These are phyloP conservation scores for Agrochola litura DNA, from an alignment of 2,888 invertebrate species.

Conservation along the genomic window DNA sequence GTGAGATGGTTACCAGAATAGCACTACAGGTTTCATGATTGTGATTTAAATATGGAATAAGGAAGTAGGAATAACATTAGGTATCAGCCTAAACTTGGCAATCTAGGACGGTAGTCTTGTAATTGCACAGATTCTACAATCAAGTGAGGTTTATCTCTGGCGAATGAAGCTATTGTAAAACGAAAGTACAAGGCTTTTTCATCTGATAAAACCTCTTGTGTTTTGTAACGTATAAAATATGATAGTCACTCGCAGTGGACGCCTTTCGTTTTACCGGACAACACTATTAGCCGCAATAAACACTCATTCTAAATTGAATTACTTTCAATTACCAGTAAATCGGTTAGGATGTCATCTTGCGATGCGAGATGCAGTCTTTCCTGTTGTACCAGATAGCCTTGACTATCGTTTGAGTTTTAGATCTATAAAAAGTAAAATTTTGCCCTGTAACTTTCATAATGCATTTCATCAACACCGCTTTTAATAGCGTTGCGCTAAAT, in stretches of 20 bases:
- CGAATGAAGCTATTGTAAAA: constrained; percentile 28
- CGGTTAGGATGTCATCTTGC: constrained; percentile 78
- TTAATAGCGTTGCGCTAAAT: constrained; percentile 70
- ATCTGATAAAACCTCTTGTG: constrained; percentile 22
- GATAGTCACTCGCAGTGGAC: constrained; percentile 49
- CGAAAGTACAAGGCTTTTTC: constrained; percentile 37
- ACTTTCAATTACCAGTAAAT: constrained; percentile 81
- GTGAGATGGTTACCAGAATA: too few relatives aligned
- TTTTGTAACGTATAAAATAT: constrained; percentile 47
- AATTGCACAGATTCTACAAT: constrained; percentile 22
- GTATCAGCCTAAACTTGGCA: constrained; percentile 49
- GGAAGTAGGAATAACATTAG: constrained; percentile 39
- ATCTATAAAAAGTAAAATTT: constrained; percentile 53
- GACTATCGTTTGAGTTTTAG: constrained; percentile 49
- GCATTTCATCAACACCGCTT: constrained; percentile 60
- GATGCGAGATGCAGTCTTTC: constrained; percentile 63
- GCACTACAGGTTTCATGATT: constrained; percentile 51
- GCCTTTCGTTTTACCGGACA: constrained; percentile 72
- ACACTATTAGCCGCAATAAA: constrained; percentile 74
- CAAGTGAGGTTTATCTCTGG: constrained; percentile 24
- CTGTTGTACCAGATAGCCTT: constrained; percentile 60
- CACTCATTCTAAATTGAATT: constrained; percentile 80
- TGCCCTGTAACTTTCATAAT: constrained; percentile 59
- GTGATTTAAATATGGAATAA: constrained; percentile 47
- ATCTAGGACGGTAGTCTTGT: constrained; percentile 49